phyloP scores from a whole-genome alignment of 2,797 vertebrate species.

The Rousettus madagascariensis region DNA sequence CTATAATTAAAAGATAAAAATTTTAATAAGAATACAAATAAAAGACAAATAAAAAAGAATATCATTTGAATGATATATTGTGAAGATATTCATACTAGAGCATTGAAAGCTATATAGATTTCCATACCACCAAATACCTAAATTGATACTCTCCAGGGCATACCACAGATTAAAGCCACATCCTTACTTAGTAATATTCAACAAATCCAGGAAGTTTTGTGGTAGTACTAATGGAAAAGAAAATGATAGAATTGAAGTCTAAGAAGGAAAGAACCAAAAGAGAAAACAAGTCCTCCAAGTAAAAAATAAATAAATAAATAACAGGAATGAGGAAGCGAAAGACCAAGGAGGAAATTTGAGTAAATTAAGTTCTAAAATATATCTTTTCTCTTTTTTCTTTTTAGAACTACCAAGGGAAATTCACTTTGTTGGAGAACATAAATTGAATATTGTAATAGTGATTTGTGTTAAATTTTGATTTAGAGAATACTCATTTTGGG shows the following conservation, averaged over 20 bases:
- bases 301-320: not conserved
- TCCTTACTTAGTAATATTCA: not conserved
- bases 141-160: not conserved
- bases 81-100: not conserved
- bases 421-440: not conserved
- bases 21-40: too few species aligned
- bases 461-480: conserved; percentile 33
- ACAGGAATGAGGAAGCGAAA: not conserved
- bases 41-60: not conserved
- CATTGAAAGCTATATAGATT: not conserved
- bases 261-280: not conserved
- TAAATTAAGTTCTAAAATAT: not conserved
- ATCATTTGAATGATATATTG: not conserved
- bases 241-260: not conserved
- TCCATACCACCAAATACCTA: not conserved
- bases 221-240: not conserved
- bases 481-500: not conserved
- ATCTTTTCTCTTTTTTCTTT: not conserved
- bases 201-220: not conserved
- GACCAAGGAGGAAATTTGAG: not conserved
- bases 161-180: not conserved
- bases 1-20: too few species aligned
- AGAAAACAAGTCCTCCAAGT: not conserved
- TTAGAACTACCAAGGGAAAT: conserved; percentile 37
- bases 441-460: not conserved